Conservation (phyloP, 1,140 invertebrate species). For the Pygmarrhopalites habei region DNA sequence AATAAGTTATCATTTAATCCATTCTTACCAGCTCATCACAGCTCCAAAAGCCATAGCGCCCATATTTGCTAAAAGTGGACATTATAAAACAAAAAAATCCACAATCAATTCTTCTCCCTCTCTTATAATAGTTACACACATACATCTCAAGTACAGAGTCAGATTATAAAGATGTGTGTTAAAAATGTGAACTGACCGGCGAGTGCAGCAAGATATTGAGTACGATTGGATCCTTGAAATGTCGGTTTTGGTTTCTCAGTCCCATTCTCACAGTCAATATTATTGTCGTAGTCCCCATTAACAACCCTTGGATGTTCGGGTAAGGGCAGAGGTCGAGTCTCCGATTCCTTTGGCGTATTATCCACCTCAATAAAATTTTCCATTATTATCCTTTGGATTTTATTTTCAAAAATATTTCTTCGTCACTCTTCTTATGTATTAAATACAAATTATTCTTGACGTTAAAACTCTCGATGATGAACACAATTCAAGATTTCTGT, state of each 20-base stretch:
- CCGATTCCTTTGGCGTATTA: background rate
- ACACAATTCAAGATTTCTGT: no score
- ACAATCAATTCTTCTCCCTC: background rate
- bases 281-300: background rate
- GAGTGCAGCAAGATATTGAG: background rate
- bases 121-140: background rate
- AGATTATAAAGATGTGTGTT: background rate
- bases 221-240: background rate
- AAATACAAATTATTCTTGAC: slow-evolving; percentile 1
- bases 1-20: no score
- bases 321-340: background rate
- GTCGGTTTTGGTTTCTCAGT: background rate
- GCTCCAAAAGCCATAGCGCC: slow-evolving; percentile 26
- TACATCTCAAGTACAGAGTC: background rate
- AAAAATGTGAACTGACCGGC: slow-evolving; percentile 2
- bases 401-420: background rate
- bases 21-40: slow-evolving; percentile 24
- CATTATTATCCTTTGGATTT: background rate
- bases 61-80: slow-evolving; percentile 16
- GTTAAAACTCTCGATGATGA: no score
- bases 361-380: background rate
- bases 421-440: background rate
- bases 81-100: background rate
- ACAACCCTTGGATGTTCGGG: background rate
- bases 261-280: background rate